Evolutionary conservation across 2,888 invertebrate species (phyloP).

Genomic region (Dicycla oo): DNA sequence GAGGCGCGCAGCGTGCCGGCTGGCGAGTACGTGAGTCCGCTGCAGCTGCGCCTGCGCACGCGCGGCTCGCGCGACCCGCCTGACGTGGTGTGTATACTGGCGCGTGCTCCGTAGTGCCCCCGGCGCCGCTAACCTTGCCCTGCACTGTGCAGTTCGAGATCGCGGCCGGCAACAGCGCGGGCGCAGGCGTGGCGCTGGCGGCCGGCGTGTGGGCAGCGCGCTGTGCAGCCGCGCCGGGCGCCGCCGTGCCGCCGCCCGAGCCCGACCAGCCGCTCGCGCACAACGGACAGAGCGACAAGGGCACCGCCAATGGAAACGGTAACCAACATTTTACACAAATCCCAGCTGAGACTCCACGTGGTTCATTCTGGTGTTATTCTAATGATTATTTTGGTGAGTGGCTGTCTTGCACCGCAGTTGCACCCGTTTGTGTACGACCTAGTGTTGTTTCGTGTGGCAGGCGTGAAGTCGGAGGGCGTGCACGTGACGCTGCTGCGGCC

Average conservation of each 20-base stretch:
- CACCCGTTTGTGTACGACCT: not conserved
- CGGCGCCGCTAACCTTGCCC: too few relatives aligned
- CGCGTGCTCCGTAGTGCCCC: constrained; percentile 64
- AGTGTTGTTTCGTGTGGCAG: constrained; percentile 44
- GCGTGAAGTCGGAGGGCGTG: constrained; percentile 70
- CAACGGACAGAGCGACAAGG: constrained; percentile 48
- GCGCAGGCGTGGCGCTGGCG: constrained; percentile 63
- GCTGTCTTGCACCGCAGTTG: not conserved
- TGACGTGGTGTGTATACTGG: constrained; percentile 71
- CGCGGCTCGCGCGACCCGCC: constrained; percentile 79
- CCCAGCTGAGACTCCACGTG: not conserved
- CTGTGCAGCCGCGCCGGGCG: constrained; percentile 65
- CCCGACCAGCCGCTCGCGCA: constrained; percentile 53
- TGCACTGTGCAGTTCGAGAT: constrained; percentile 53
- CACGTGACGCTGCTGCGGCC: constrained; percentile 70
- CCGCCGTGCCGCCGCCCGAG: too few relatives aligned
- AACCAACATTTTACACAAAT: not conserved
- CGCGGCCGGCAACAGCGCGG: constrained; percentile 78
- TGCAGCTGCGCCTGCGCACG: constrained; percentile 80
- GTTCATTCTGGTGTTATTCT: not conserved
- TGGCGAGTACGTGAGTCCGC: constrained; percentile 80
- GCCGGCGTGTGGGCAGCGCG: constrained; percentile 72
- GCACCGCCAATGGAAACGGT: constrained; percentile 64
- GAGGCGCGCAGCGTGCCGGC: constrained; percentile 79
- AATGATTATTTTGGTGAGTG: not conserved